phyloP scores from a whole-genome alignment of 2,888 invertebrate genomes.

The Metopia argyrocephala region DNA sequence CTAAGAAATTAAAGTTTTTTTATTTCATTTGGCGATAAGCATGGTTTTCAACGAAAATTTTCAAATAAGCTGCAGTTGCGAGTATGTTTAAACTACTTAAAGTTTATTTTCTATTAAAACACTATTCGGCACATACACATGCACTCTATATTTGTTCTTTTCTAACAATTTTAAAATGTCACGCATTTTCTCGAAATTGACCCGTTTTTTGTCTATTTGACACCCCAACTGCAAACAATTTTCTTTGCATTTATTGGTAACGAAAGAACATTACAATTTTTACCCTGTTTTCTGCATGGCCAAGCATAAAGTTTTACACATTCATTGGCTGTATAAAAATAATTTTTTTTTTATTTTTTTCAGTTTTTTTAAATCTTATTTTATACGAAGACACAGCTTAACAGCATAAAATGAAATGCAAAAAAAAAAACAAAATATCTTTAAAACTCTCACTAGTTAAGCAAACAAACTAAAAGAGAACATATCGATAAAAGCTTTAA shows the following conservation, averaged over 20 bases:
- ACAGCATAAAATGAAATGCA: constrained; percentile 10
- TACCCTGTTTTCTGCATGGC: constrained; percentile 59
- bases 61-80: too few species aligned
- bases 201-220: background rate
- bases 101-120: too few species aligned
- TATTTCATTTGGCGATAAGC: too few species aligned
- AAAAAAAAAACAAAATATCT: too few species aligned
- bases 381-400: background rate
- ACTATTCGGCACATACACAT: too few species aligned
- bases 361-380: background rate
- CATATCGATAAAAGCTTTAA: constrained; percentile 27
- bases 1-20: constrained; percentile 4
- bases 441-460: constrained; percentile 48
- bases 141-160: background rate
- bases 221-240: background rate
- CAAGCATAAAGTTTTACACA: constrained; percentile 60
- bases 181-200: background rate
- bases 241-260: background rate
- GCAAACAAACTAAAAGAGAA: constrained; percentile 21
- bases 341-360: background rate
- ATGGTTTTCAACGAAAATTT: too few species aligned
- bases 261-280: constrained; percentile 48
- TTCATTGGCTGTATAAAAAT: constrained; percentile 59
- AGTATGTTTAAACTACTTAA: background rate
- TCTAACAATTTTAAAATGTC: constrained; percentile 6